Evolutionary conservation across 2,113 vertebrate species (phyloP), one percentile per base, ranked within the genome.

Genomic region (Parotia lawesii): DNA sequence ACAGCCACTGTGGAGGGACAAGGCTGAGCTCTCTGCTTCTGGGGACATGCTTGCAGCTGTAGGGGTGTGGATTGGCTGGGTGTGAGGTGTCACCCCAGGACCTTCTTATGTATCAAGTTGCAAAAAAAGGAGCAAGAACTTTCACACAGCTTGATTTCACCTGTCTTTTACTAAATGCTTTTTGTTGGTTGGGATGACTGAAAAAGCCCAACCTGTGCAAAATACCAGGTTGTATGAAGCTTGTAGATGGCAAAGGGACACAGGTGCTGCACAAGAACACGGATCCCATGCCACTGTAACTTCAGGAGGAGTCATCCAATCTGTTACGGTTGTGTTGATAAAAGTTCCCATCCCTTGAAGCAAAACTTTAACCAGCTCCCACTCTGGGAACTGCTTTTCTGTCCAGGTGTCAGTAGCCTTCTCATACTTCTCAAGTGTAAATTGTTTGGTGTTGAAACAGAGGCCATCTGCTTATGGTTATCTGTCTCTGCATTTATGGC

Each of bases 391-490:
- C 69, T 77, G 60, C 45, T 91, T 87, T 71, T 76, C 40, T 80
- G 81, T 83, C 66, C 64, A 22, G 57, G 62, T 89, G 35, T 89
- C 79, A 44, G 82, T 58, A 88, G 69, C 75, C 37, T 95, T 79
- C 78, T 94, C 18, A 3, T 40, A 40, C 78, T 79, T 73, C 40
- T 62, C 37, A 31, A 73, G 82, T 85, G 75, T 90, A 83, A 95
- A 82, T 91, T 80, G 67, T 88, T 90, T 57, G 51, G 78, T 92
- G 75, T 85, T 72, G 79, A 91, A 91, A 80, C 44, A 50, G 42
- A 90, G 64, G 64, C 87, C 58, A 54, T 70, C 77, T 90, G 82
- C 75, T 90, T 67, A 37, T 86, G 38, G 44, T 88, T 92, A 54
- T 66, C 56, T 65, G 22, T 73, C 37, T 60, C 58, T 79, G 62